Base-by-base conservation (phyloP, 35 echinoderm and acorn worm species). In the Chiridota heheva region DNA sequence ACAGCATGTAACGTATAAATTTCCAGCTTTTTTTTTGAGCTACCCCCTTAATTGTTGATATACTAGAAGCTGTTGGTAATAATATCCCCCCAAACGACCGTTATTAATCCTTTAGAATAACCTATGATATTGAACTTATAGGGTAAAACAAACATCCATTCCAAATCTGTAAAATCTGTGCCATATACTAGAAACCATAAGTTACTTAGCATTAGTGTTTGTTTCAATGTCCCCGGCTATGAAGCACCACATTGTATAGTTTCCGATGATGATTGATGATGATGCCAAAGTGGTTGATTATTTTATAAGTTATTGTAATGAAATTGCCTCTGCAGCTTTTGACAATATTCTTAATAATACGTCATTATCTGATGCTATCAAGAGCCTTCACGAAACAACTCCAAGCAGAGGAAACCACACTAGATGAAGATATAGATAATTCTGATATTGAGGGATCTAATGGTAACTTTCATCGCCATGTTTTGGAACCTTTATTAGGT, bases 141-240 rank as follows among this genome's bases (percentile, higher is more conserved):
- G 68, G 7, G 72, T 78, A 35, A 40, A 56, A 27, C 20, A 60
- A 2, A 28, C 13, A 24, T 46, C 38, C 58, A 51, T 3, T 78
- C 30, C 16, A 78, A 42, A 2, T 33, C 40, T 5, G 28, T 28
- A 2, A 59, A 46, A 51, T 28, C 45, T 28, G 29, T 0, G 0
- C 45, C 22, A 2, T 12, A 55, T 5, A 59, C 59, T 30, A 76
- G 69, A 69, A 58, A 66, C 18, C 58, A 66, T 34, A 44, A 78
- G 40, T 7, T 69, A 29, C 33, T 78, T 24, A 84, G 68, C 43
- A 42, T 53, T 10, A 73, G 47, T 25, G 60, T 86, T 18, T 75
- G 70, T 25, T 63, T 38, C 20, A 86, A 86, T 8, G 84, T 86
- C 5, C 84, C 84, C 3, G 61, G 57, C 16, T 85, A 85, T 70